Evolutionary conservation across 2,888 invertebrate genomes (phyloP).

Genomic region (Dolichopus griseipennis): DNA sequence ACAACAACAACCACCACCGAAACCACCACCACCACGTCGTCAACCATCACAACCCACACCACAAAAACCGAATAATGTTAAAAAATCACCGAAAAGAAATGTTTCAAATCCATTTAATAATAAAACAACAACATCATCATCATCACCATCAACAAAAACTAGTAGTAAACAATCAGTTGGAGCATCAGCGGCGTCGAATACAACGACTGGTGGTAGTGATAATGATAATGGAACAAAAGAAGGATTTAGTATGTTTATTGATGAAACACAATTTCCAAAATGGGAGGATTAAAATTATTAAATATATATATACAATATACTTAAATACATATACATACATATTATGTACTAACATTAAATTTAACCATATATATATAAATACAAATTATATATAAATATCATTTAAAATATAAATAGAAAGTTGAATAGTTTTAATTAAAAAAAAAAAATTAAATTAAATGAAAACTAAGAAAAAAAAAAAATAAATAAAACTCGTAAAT

Average conservation of each 20-base stretch:
- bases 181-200: constrained; percentile 16
- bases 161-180: background rate
- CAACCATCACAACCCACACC: constrained; percentile 26
- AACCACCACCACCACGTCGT: constrained; percentile 24
- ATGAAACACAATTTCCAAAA: constrained; percentile 52
- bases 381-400: background rate
- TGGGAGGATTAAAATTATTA: constrained; percentile 54
- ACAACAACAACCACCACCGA: constrained; percentile 23
- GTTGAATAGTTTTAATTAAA: constrained; percentile 1
- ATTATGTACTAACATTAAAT: background rate
- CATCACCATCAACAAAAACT: constrained; percentile 22
- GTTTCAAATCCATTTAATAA: background rate
- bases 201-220: constrained; percentile 25
- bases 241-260: constrained; percentile 48
- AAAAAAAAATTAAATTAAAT: too few relatives aligned
- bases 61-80: constrained; percentile 23
- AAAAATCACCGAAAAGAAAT: background rate
- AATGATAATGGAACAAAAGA: constrained; percentile 27
- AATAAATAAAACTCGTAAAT: too few relatives aligned
- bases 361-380: background rate
- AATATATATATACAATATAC: background rate
- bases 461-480: too few relatives aligned
- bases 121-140: constrained; percentile 16
- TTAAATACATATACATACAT: background rate
- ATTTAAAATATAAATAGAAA: background rate